Evolutionary conservation across 2,888 invertebrate genomes (phyloP).

Genomic region (Synanthedon tipuliformis): DNA sequence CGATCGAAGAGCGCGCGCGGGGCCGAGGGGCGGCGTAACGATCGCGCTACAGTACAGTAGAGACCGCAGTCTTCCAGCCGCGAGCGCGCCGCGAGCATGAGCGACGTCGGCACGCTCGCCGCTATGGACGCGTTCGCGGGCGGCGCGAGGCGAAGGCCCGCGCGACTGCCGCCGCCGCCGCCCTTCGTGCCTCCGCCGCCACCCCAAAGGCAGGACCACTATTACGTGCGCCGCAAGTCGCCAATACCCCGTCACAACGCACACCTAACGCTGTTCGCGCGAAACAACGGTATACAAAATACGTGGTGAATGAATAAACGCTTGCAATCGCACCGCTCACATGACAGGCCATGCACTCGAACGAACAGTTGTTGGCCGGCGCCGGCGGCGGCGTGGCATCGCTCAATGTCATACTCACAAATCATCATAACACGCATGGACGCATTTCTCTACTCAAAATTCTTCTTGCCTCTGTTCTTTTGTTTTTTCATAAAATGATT

Average conservation of each 20-base stretch:
- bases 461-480: too few species aligned
- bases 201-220: conserved; percentile 59
- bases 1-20: conserved; percentile 64
- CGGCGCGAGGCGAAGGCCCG: conserved; percentile 62
- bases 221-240: conserved; percentile 66
- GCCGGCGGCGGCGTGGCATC: not conserved
- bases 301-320: conserved; percentile 16
- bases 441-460: not conserved
- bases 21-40: conserved; percentile 33
- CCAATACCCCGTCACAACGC: conserved; percentile 54
- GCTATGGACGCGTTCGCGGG: conserved; percentile 67
- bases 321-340: not conserved
- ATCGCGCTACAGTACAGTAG: conserved; percentile 9
- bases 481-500: too few species aligned
- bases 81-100: conserved; percentile 59
- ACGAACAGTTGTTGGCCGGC: not conserved
- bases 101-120: conserved; percentile 69
- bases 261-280: conserved; percentile 60
- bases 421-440: not conserved
- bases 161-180: conserved; percentile 62
- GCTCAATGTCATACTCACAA: not conserved
- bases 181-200: conserved; percentile 62
- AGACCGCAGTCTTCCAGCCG: conserved; percentile 49
- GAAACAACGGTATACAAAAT: conserved; percentile 38
- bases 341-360: not conserved